These are phyloP conservation scores for Macquaria ambigua DNA, from an alignment of 2,113 vertebrate species.

Conservation along the genomic window DNA sequence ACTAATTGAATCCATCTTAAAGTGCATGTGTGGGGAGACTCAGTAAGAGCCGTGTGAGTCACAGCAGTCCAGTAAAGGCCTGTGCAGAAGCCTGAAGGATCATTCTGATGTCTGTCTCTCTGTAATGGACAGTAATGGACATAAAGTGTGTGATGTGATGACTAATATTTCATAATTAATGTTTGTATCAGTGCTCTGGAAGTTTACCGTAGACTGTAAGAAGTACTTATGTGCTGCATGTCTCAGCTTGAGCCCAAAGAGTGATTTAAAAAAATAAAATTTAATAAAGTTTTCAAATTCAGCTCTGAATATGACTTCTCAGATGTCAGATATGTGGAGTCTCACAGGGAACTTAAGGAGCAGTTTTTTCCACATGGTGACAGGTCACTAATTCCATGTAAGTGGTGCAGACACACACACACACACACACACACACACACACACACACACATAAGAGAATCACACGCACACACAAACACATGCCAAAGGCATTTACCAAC, in stretches of 20 bases:
- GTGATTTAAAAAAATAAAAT: neutral
- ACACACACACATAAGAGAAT: constrained; percentile 45
- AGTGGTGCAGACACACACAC: constrained; percentile 41
- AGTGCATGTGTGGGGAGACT: constrained; percentile 40
- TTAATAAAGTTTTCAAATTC: constrained; percentile 30
- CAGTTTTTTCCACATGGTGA: constrained; percentile 36
- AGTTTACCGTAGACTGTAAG: neutral
- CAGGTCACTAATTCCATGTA: constrained; percentile 63
- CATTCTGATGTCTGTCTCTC: constrained; percentile 26
- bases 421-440: constrained; percentile 38
- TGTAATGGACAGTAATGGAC: constrained; percentile 62
- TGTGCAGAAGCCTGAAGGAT: neutral
- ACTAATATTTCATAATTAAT: constrained; percentile 23
- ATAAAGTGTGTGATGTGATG: constrained; percentile 33
- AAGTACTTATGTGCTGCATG: neutral
- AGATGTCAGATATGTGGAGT: constrained; percentile 34
- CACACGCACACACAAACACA: constrained; percentile 44
- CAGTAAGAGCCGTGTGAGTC: constrained; percentile 55
- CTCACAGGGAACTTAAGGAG: constrained; percentile 6
- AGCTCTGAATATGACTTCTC: constrained; percentile 23
- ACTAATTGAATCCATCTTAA: constrained; percentile 56
- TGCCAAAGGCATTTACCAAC: constrained; percentile 65
- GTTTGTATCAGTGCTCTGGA: constrained; percentile 5
- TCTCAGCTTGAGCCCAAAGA: neutral
- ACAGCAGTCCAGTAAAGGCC: constrained; percentile 59